Percentiles rank a stretch among this genome's conserved stretches.
Evolutionary conservation across 2,797 vertebrate genomes (phyloP).

Genomic region (Syndactyla subalaris): DNA sequence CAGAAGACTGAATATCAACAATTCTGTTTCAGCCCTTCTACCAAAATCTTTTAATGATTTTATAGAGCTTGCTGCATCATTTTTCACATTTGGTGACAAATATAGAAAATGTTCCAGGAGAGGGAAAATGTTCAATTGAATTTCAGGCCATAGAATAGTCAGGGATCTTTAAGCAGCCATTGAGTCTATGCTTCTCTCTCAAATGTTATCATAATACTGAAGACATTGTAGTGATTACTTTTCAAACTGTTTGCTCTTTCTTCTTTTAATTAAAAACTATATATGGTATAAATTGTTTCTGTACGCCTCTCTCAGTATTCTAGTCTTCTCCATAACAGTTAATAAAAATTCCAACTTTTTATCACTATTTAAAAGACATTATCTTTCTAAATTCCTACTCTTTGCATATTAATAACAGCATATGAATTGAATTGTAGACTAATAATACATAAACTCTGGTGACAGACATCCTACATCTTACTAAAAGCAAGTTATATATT

Average conservation of each 20-base stretch:
- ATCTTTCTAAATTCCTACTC: not conserved
- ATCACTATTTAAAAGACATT: not conserved
- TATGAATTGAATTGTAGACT: not conserved
- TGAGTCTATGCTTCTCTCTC: not conserved
- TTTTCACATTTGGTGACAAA: not conserved
- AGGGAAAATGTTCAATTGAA: not conserved
- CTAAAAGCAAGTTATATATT: not conserved
- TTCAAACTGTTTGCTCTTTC: not conserved
- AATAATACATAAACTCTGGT: not conserved
- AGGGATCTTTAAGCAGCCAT: not conserved
- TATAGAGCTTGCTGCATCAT: not conserved
- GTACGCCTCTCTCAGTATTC: not conserved
- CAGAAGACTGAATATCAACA: not conserved
- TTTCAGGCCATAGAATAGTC: not conserved
- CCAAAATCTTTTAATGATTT: not conserved
- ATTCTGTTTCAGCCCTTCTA: not conserved
- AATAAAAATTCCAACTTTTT: not conserved
- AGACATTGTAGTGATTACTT: not conserved
- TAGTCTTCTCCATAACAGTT: not conserved
- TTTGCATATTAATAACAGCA: not conserved
- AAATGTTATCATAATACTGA: not conserved
- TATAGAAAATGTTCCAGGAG: not conserved
- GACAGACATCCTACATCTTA: not conserved
- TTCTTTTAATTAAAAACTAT: not conserved
- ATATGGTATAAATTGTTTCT: not conserved